These are phyloP conservation scores for Phortica okadai DNA, from an alignment of 2,888 invertebrate species.

Conservation along the genomic window DNA sequence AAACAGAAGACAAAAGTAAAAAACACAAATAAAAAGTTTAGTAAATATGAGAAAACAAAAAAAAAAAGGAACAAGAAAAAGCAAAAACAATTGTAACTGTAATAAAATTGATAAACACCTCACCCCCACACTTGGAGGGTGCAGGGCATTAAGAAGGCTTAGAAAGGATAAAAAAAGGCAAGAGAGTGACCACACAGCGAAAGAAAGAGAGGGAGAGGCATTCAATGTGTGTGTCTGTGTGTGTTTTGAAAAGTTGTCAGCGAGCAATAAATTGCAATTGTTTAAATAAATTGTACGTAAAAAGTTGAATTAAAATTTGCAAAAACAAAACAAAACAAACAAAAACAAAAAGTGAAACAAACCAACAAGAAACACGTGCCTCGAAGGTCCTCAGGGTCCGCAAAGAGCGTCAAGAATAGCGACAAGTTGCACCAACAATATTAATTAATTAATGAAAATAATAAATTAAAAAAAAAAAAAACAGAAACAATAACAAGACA, in stretches of 20 bases:
- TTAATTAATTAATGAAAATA: neutral
- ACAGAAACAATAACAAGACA: slow-evolving; percentile 36
- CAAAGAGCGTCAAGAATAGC: slow-evolving; percentile 47
- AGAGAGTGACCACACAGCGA: too few relatives aligned
- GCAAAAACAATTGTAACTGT: slow-evolving; percentile 27
- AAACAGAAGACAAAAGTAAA: slow-evolving; percentile 30
- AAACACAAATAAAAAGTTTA: slow-evolving; percentile 8
- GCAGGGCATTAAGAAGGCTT: too few relatives aligned
- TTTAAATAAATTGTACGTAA: neutral
- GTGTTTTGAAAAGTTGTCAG: too few relatives aligned
- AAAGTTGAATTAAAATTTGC: slow-evolving; percentile 38
- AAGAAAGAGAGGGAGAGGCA: too few relatives aligned
- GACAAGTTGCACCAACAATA: slow-evolving; percentile 16
- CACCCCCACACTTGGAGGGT: too few relatives aligned
- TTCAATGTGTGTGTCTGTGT: too few relatives aligned
- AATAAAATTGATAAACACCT: too few relatives aligned
- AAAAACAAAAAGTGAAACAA: slow-evolving; percentile 33
- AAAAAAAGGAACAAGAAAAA: slow-evolving; percentile 33
- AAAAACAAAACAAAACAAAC: slow-evolving; percentile 44
- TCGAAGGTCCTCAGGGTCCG: slow-evolving; percentile 58
- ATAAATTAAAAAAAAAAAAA: neutral
- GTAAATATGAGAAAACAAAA: slow-evolving; percentile 26
- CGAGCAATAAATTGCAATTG: too few relatives aligned
- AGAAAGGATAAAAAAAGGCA: too few relatives aligned
- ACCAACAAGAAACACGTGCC: slow-evolving; percentile 51